Percentiles rank a stretch among this genome's conserved stretches.
phyloP scores from a whole-genome alignment of 2,113 vertebrate species.

The Menidia beryllina region DNA sequence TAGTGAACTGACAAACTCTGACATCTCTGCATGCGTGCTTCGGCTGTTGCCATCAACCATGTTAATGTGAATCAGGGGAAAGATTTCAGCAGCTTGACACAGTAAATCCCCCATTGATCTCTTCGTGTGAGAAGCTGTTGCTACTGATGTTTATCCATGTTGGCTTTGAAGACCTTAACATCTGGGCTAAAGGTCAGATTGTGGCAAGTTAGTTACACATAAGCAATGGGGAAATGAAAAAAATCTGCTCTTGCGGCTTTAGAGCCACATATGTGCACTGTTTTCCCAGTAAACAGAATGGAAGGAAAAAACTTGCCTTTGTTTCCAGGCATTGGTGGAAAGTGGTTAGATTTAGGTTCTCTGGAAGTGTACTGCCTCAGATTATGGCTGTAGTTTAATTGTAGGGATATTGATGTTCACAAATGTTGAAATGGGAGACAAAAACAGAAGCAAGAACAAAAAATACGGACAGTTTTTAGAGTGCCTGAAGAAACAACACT shows the following conservation, averaged over 20 bases:
- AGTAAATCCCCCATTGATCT: conserved; percentile 73
- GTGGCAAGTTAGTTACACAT: conserved; percentile 43
- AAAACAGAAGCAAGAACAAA: neutral
- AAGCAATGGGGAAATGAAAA: conserved; percentile 42
- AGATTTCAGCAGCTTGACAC: conserved; percentile 59
- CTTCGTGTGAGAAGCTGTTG: conserved; percentile 46
- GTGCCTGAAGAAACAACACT: neutral
- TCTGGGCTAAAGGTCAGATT: conserved; percentile 68
- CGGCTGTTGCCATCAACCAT: conserved; percentile 32
- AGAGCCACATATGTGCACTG: neutral
- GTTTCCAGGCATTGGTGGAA: conserved; percentile 41
- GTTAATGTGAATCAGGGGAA: conserved; percentile 51
- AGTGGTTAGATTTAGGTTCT: conserved; percentile 41
- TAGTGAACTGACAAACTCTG: neutral
- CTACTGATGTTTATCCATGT: conserved; percentile 61
- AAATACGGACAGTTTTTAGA: neutral
- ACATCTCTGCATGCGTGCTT: conserved; percentile 23
- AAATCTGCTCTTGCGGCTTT: conserved; percentile 32
- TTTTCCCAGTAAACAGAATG: conserved; percentile 29
- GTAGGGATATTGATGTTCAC: conserved; percentile 22
- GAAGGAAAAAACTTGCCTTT: conserved; percentile 3
- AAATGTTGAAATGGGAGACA: conserved; percentile 11
- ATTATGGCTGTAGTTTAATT: conserved; percentile 21
- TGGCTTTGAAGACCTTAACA: conserved; percentile 66
- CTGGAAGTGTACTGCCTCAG: conserved; percentile 49